Base-by-base conservation (phyloP, 2,113 vertebrate genomes). In the Alexandromys fortis region DNA sequence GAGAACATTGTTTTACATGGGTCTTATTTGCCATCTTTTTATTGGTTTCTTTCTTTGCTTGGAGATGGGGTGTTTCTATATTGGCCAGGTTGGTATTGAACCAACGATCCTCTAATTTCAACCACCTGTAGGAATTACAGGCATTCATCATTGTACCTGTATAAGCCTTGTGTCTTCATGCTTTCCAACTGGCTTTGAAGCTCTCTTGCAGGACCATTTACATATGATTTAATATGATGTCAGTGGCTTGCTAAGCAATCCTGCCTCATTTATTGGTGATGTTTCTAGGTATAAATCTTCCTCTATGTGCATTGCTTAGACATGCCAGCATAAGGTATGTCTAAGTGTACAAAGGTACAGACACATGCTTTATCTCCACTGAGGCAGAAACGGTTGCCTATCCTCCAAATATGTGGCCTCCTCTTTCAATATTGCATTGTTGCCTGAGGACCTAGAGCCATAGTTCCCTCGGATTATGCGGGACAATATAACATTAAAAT, bases 221-320 rank as follows among this genome's bases (percentile, higher is more conserved):
- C 28, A 49, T 93, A 42, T 73, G 45, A 94, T 75, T 96, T 91
- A 92, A 68, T 16, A 68, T 73, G 78, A 94, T 95, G 88, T 72
- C n/a, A 83, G 55, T 92, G 21, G 13, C 58, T 91, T 97, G 96
- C 77, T 55, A 61, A 96, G 81, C 12, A 96, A 33, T 70, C 47
- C 33, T 88, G 10, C 67, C 24, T 81, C 21, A 92, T 96, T 95
- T 91, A 87, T 96, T 83, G 38, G 28, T 58, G 78, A 81, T 26
- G 24, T 91, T 94, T 95, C 78, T 85, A 91, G 35, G 42, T 93
- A 90, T 89, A 93, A 89, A 94, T 65, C 68, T 33, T 95, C 77
- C 91, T 30, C 68, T 68, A 33, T 67, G 12, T 87, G 10, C 77
- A 82, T 83, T 91, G 38, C 52, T 55, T 95, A 61, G 49, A 96